Base-by-base conservation (phyloP, 2,797 vertebrate genomes). In the Picus viridis region DNA sequence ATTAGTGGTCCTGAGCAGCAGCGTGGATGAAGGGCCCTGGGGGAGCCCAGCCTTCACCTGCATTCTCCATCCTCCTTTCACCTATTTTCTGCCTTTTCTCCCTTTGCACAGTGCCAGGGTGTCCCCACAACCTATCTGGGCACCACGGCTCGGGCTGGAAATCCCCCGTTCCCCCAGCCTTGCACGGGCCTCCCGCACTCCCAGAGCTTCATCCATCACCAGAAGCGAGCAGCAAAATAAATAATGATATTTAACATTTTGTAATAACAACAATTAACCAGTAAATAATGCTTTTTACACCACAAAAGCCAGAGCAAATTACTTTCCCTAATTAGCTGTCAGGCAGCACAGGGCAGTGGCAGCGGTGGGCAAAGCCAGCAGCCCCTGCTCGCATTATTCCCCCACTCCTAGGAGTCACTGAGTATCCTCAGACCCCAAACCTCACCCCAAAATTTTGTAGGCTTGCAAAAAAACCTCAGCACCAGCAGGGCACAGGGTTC, bases 271-370 rank as follows among this genome's bases (percentile, higher is more conserved):
- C 96, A 96, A 97, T 98, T 98, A 98, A 96, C 96, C 83, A 72
- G 96, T 97, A 97, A 98, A 97, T 97, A 98, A 97, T 95, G 94
- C 94, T 91, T 97, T 96, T 97, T 96, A 92, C 94, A 96, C 97
- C 92, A 73, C 72, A 54, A 95, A 97, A 96, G 91, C 88, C 86
- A 71, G 93, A 96, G 96, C 94, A 95, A 98, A 98, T 98, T 97
- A 98, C 97, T 97, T 97, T 94, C 96, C 95, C 93, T 97, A 97
- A 97, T 98, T 97, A 97, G 93, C 96, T 97, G 97, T 96, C 97
- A 97, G 92, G 92, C 56, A 54, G 73, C 36, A 12, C 1, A 0
- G 82, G 92, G 30, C 92, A 87, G 73, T 8, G 32, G 62, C 0
- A 0, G 30, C 13, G 56, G 58, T 1, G 20, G 73, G 83, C 47